Conservation (phyloP, 2,888 invertebrate species). For the Heliconius cydno region DNA sequence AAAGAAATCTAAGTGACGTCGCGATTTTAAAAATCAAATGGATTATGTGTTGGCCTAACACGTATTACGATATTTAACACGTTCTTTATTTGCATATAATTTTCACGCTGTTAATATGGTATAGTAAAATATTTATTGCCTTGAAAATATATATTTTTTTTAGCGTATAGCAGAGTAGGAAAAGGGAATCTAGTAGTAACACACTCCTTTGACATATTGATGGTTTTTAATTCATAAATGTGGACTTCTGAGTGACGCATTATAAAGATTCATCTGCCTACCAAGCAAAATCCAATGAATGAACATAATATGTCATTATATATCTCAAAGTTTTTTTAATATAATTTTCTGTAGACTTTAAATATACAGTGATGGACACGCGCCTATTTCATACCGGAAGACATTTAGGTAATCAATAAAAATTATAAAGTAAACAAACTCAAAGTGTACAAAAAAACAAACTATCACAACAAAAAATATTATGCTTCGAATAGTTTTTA, state of each 20-base stretch:
- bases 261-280: too few species aligned
- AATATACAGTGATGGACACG: not conserved
- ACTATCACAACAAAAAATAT: conserved; percentile 1
- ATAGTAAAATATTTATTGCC: not conserved
- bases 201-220: not conserved
- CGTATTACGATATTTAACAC: conserved; percentile 5
- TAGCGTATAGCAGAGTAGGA: not conserved
- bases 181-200: not conserved
- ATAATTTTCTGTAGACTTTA: not conserved
- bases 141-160: not conserved
- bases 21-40: conserved; percentile 19
- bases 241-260: too few species aligned
- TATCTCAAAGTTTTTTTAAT: too few species aligned
- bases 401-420: not conserved
- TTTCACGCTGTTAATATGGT: not conserved
- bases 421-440: conserved; percentile 1
- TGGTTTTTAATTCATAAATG: too few species aligned
- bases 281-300: too few species aligned
- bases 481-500: conserved; percentile 5
- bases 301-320: too few species aligned
- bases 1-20: conserved; percentile 35
- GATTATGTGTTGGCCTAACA: conserved; percentile 10
- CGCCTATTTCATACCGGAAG: not conserved
- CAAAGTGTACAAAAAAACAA: not conserved
- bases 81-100: not conserved